These are phyloP conservation scores for Acanthochromis polyacanthus DNA, from an alignment of 2,113 vertebrate genomes.

Conservation along the genomic window DNA sequence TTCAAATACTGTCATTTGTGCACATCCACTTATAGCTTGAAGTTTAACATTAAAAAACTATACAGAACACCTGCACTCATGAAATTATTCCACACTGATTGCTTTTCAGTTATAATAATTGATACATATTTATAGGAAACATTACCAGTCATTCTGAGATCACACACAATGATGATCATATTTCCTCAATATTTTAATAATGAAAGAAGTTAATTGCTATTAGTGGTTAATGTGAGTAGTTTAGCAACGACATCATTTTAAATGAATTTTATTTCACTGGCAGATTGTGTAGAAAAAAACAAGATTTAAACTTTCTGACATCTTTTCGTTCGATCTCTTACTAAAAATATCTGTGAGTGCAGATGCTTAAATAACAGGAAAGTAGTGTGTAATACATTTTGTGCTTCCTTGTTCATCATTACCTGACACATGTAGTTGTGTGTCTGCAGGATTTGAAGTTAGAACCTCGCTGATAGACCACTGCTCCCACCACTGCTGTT, in stretches of 20 bases:
- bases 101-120: neutral
- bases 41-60: neutral
- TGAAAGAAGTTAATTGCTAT: neutral
- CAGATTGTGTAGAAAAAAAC: neutral
- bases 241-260: neutral
- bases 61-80: no score
- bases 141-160: slow-evolving; percentile 13
- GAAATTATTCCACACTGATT: no score
- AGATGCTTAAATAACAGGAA: neutral
- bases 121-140: neutral
- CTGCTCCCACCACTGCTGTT: neutral
- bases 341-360: neutral
- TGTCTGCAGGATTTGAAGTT: neutral
- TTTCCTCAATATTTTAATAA: neutral
- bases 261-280: neutral
- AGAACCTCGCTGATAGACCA: neutral
- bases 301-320: neutral
- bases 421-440: slow-evolving; percentile 20
- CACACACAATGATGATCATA: neutral
- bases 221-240: neutral
- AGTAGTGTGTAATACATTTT: neutral
- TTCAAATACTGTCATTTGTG: neutral
- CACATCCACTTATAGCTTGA: neutral
- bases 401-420: neutral
- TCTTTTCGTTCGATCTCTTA: no score